These are phyloP conservation scores for Metallyticus violacea DNA, from an alignment of 2,888 invertebrate genomes.

Conservation along the genomic window DNA sequence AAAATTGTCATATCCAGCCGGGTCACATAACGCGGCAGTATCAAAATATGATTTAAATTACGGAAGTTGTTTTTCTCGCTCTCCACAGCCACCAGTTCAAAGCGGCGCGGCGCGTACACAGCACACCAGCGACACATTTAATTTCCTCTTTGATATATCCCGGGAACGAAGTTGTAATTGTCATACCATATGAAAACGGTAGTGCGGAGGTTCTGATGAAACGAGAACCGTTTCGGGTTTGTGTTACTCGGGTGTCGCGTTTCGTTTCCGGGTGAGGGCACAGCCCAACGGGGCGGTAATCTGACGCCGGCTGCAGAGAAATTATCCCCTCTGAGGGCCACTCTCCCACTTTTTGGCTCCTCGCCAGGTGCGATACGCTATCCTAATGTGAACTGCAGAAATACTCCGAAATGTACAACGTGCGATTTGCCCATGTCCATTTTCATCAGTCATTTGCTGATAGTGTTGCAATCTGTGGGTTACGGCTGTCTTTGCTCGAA, in stretches of 20 bases:
- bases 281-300: no score
- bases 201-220: background rate
- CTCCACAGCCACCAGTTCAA: no score
- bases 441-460: background rate
- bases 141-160: no score
- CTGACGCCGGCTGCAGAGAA: background rate
- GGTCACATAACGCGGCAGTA: no score
- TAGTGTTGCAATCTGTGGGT: no score
- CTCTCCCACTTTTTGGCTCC: background rate
- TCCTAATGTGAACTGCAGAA: background rate
- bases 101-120: no score
- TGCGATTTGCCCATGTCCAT: background rate
- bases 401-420: no score
- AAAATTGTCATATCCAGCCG: no score
- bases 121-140: no score
- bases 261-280: background rate
- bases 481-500: no score
- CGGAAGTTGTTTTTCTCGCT: no score
- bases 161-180: background rate
- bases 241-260: background rate
- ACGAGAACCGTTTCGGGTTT: background rate
- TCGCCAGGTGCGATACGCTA: background rate
- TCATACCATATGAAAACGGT: background rate
- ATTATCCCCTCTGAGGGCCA: background rate
- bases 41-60: no score